Evolutionary conservation across 2,888 invertebrate genomes (phyloP), one percentile per base, ranked within the genome.

Genomic region (Eupsilia transversa): DNA sequence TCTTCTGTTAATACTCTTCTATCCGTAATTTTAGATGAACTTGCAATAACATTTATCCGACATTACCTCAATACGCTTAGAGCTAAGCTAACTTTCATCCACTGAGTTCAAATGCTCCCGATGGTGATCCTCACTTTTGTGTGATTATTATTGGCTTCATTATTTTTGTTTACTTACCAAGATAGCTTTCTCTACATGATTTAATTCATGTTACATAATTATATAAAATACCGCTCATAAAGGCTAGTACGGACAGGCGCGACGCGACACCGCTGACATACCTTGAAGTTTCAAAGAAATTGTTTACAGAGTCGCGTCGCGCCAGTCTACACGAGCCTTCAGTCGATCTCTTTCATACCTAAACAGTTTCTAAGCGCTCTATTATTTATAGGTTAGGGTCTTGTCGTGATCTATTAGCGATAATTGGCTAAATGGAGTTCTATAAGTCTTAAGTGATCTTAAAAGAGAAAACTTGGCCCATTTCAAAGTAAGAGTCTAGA

Each of bases 321-420:
- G n/a, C n/a, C n/a, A n/a, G n/a, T n/a, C n/a, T n/a, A n/a, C n/a
- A n/a, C n/a, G n/a, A n/a, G n/a, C n/a, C n/a, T n/a, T n/a, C n/a
- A n/a, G n/a, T n/a, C 7, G 23, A 35, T 17, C 35, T 14, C n/a
- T 61, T 49, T 61, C 2, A 57, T 57, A 52, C 46, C 64, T 65
- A 43, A 49, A 69, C 23, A 33, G 46, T 64, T 79, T 30, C n/a
- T 68, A n/a, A 59, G 41, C 61, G 23, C 20, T 79, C 17, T 68
- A 54, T 68, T 61, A 79, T 74, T 59, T 56, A 74, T 74, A 54
- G 23, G 9, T 54, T 52, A 63, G 46, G 65, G 43, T 41, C 70
- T 65, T 49, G 30, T 68, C 67, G 73, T 76, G 66, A 74, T 84
- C 79, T 79, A 79, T 79, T 79, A 84, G 57, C 49, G 57, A 69